These are phyloP conservation scores for Julus scanicus DNA, from an alignment of 2,888 invertebrate species.

Conservation along the genomic window DNA sequence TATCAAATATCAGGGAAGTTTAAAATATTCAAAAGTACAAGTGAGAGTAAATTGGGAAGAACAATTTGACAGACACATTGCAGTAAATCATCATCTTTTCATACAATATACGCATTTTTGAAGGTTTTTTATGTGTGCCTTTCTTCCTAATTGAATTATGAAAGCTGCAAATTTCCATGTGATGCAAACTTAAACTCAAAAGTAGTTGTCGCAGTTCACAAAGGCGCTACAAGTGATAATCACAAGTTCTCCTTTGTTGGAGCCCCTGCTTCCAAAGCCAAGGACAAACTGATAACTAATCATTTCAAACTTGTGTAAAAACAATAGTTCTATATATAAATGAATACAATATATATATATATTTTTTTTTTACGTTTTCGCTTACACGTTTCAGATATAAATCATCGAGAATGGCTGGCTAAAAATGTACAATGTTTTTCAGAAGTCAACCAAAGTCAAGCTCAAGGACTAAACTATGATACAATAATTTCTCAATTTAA, in stretches of 20 bases:
- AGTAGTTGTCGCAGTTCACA: background rate
- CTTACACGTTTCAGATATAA: background rate
- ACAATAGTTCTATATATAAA: background rate
- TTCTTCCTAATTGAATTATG: background rate
- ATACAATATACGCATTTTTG: background rate
- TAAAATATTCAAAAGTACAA: no score
- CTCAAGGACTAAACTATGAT: background rate
- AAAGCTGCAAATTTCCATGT: background rate
- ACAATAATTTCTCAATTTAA: background rate
- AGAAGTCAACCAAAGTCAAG: background rate
- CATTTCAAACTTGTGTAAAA: background rate
- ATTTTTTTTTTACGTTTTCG: background rate
- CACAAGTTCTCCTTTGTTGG: background rate
- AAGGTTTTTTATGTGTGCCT: background rate
- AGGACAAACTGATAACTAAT: background rate
- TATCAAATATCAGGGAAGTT: no score
- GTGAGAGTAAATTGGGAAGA: no score
- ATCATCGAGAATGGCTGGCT: background rate
- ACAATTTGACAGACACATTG: no score
- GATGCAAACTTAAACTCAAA: background rate
- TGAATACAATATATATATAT: background rate
- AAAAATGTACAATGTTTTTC: background rate
- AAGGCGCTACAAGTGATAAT: background rate
- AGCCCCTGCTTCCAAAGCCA: constrained; percentile 24
- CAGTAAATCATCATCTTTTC: background rate